A percentile compares a stretch with the other conserved stretches of the same genome.
phyloP scores from a whole-genome alignment of 2,888 invertebrate genomes.

The Elmis aenea region DNA sequence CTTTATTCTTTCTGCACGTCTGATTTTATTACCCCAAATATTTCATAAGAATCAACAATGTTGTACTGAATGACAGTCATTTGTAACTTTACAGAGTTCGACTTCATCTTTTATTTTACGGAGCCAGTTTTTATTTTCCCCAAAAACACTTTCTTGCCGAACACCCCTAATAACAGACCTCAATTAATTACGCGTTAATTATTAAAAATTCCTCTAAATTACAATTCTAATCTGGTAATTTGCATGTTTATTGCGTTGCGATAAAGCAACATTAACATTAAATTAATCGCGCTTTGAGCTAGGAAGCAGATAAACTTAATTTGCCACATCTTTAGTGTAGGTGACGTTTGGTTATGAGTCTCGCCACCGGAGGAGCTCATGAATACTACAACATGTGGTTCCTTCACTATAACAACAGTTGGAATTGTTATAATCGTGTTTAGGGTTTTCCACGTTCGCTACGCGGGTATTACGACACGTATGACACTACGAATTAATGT shows the following conservation, averaged over 20 bases:
- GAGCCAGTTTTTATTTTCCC: no score
- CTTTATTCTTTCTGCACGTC: slow-evolving; percentile 18
- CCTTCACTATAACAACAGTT: slow-evolving; percentile 16
- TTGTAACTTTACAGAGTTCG: neutral
- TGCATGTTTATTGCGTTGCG: no score
- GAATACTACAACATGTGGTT: slow-evolving; percentile 26
- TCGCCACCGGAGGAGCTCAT: slow-evolving; percentile 25
- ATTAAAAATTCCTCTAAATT: no score
- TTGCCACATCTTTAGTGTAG: slow-evolving; percentile 32
- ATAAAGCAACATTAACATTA: slow-evolving; percentile 23
- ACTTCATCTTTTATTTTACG: neutral
- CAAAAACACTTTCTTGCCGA: no score
- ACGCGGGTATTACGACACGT: no score
- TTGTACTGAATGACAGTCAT: neutral
- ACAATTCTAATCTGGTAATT: no score
- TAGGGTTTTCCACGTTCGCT: slow-evolving; percentile 11
- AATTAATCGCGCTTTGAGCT: slow-evolving; percentile 30
- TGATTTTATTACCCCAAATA: slow-evolving; percentile 20
- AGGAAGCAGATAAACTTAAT: slow-evolving; percentile 30
- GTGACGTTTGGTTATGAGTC: slow-evolving; percentile 28
- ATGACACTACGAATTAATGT: no score
- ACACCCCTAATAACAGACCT: no score
- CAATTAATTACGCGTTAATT: no score
- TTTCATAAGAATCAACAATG: slow-evolving; percentile 13
- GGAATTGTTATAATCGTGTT: slow-evolving; percentile 14